Evolutionary conservation across 92 coral and sea anemone genomes (phyloP).

Genomic region (Pocillopora meandrina): DNA sequence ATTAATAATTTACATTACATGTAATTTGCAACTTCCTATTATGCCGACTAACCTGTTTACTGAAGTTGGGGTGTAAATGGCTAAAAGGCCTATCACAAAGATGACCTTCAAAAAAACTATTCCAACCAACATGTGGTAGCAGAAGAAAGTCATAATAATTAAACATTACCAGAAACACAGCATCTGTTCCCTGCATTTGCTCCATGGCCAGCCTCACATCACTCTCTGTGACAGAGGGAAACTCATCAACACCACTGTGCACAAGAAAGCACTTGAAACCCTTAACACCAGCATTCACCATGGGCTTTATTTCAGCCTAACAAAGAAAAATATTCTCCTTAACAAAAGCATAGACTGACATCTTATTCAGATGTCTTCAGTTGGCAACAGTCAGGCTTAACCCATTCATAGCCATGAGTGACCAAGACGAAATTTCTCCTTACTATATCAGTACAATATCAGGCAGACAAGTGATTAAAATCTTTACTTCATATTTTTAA

Average conservation of each 20-base stretch:
- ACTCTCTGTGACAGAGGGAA: slow-evolving; percentile 73
- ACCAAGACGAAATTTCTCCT: too few species aligned
- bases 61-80: too few species aligned
- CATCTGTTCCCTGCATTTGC: slow-evolving; percentile 65
- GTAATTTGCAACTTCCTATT: not conserved
- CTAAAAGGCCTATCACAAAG: too few species aligned
- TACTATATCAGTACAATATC: too few species aligned
- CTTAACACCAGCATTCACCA: slow-evolving; percentile 73
- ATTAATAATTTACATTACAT: too few species aligned
- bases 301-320: slow-evolving; percentile 70
- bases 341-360: too few species aligned
- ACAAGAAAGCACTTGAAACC: slow-evolving; percentile 82
- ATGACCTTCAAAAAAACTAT: too few species aligned
- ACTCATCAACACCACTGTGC: slow-evolving; percentile 88
- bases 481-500: not conserved
- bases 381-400: too few species aligned
- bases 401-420: too few species aligned
- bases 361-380: not conserved
- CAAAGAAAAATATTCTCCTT: not conserved
- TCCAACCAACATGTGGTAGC: too few species aligned
- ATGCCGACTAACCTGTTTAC: not conserved
- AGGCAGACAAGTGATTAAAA: too few species aligned
- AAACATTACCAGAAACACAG: slow-evolving; percentile 66
- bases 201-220: slow-evolving; percentile 71
- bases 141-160: too few species aligned